A percentile compares a stretch with the other conserved stretches of the same genome.
Conservation (phyloP, 2,797 vertebrate species). For the Tragelaphus oryx region DNA sequence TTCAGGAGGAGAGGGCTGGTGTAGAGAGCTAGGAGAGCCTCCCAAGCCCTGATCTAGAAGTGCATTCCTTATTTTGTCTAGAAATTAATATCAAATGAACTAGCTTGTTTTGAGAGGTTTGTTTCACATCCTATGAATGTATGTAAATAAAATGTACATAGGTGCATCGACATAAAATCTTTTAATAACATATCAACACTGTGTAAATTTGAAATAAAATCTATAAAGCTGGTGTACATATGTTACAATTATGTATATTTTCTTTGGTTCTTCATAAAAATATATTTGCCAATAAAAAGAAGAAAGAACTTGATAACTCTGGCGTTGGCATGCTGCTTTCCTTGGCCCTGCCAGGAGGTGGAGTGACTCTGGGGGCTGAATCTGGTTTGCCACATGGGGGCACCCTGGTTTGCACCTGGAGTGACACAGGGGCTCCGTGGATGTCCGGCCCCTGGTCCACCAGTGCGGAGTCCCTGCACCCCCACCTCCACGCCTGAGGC, state of each 20-base stretch:
- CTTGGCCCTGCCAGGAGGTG: not conserved
- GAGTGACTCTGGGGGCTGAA: not conserved
- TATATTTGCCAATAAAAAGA: constrained; percentile 94
- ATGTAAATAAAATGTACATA: constrained; percentile 93
- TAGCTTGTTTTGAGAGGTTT: constrained; percentile 88
- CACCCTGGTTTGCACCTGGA: not conserved
- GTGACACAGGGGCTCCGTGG: not conserved
- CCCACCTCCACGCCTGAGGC: rapidly evolving
- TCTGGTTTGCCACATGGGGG: too few species aligned
- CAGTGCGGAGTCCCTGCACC: not conserved
- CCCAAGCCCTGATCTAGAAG: constrained; percentile 73
- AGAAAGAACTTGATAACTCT: constrained; percentile 78
- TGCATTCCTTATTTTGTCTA: constrained; percentile 90
- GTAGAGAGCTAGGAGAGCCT: constrained; percentile 68
- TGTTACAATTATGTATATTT: constrained; percentile 92
- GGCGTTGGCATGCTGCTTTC: constrained; percentile 55
- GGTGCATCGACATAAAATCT: constrained; percentile 86
- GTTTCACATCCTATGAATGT: constrained; percentile 97
- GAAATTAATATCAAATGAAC: constrained; percentile 85
- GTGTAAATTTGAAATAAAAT: constrained; percentile 89
- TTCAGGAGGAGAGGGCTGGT: constrained; percentile 61
- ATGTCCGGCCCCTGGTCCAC: not conserved
- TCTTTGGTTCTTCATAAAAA: constrained; percentile 91
- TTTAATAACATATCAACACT: constrained; percentile 87
- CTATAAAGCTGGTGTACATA: constrained; percentile 93